These are phyloP conservation scores for Archilochus colubris DNA, from an alignment of 2,113 vertebrate genomes.

Conservation along the genomic window DNA sequence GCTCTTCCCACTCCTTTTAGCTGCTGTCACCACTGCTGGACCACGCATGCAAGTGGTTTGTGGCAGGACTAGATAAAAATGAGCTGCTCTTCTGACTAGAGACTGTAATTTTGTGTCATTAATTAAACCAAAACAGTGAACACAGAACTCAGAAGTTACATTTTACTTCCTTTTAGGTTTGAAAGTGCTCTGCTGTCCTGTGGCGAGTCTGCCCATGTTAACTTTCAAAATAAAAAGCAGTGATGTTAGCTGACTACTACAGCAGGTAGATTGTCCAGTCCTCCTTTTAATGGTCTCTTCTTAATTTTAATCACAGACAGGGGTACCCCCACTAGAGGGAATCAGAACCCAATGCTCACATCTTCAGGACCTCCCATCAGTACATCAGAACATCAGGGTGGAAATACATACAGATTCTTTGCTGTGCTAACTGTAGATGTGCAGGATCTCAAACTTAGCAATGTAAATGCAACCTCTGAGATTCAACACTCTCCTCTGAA, in stretches of 20 bases:
- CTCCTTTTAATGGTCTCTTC: not conserved
- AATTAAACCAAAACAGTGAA: not conserved
- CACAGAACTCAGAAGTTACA: not conserved
- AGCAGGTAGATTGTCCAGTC: constrained; percentile 10
- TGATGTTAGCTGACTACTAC: not conserved
- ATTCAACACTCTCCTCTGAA: constrained; percentile 37
- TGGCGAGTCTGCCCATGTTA: not conserved
- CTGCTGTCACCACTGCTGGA: not conserved
- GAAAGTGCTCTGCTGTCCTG: not conserved
- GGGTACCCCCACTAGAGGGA: not conserved
- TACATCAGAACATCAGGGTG: not conserved
- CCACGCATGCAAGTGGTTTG: rapidly evolving
- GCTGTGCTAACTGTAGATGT: not conserved
- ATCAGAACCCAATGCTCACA: not conserved
- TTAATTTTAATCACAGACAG: not conserved
- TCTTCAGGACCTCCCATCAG: not conserved
- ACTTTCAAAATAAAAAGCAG: not conserved
- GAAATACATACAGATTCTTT: not conserved
- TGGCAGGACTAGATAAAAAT: not conserved
- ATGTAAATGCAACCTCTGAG: not conserved
- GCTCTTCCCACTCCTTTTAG: not conserved
- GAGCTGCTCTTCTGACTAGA: not conserved
- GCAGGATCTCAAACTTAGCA: not conserved
- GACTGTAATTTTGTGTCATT: not conserved
- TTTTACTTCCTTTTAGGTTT: constrained; percentile 5